Percentiles rank a stretch among this genome's conserved stretches.
phyloP scores from a whole-genome alignment of 2,888 invertebrate genomes.

The Rotaria socialis region DNA sequence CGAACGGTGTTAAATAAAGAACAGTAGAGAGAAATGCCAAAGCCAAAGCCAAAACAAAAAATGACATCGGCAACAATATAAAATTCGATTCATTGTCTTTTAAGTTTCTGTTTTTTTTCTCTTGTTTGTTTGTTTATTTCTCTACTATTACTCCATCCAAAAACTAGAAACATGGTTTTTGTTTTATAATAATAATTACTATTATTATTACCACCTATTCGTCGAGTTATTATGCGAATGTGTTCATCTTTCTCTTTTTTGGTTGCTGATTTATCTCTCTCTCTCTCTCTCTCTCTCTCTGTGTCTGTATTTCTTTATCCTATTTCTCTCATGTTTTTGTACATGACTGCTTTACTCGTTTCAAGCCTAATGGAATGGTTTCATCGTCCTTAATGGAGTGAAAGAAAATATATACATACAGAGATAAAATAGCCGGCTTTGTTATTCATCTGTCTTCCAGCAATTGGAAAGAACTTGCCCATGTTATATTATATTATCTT shows the following conservation, averaged over 20 bases:
- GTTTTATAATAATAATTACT: background rate
- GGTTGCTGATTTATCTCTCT: background rate
- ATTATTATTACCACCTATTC: background rate
- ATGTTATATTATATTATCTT: background rate
- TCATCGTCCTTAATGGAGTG: background rate
- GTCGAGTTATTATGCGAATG: background rate
- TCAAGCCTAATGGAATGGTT: background rate
- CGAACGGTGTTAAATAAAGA: background rate
- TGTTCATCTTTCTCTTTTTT: background rate
- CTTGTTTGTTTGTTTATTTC: background rate
- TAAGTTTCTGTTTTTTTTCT: background rate
- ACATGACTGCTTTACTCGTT: background rate
- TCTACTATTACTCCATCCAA: background rate
- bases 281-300: background rate
- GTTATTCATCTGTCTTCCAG: background rate
- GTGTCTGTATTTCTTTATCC: background rate
- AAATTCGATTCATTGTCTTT: background rate
- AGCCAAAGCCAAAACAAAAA: background rate
- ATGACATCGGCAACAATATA: background rate
- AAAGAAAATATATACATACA: background rate
- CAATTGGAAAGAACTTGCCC: background rate
- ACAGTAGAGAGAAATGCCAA: background rate
- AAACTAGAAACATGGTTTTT: background rate
- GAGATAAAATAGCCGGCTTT: background rate
- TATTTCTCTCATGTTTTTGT: background rate